Evolutionary conservation across 2,113 vertebrate genomes (phyloP).

Genomic region (Romanogobio albipinnatus): DNA sequence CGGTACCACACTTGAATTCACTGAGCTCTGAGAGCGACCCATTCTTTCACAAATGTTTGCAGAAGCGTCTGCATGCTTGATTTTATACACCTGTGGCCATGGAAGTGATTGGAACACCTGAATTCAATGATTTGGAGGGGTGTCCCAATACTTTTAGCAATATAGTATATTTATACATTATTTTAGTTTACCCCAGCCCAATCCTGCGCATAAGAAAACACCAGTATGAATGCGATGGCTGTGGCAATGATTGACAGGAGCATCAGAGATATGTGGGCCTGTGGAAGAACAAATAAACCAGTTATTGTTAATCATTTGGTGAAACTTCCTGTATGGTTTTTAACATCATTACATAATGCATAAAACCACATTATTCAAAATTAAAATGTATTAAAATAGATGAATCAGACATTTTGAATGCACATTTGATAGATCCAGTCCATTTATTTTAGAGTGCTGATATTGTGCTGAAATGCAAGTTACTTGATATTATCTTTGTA

Average conservation of each 20-base stretch:
- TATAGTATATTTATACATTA: too few species aligned
- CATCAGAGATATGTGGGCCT: constrained; percentile 78
- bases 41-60: too few species aligned
- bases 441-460: not conserved
- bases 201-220: constrained; percentile 61
- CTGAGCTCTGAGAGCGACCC: too few species aligned
- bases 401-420: not conserved
- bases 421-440: not conserved
- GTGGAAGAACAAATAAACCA: constrained; percentile 9
- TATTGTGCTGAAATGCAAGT: not conserved
- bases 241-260: constrained; percentile 67
- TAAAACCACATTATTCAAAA: not conserved
- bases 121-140: too few species aligned
- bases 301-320: not conserved
- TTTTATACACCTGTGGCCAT: too few species aligned
- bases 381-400: not conserved
- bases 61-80: too few species aligned
- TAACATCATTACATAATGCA: not conserved
- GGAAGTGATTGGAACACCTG: too few species aligned
- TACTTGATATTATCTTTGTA: not conserved
- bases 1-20: too few species aligned
- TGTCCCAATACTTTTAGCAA: too few species aligned
- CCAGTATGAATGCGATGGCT: constrained; percentile 74
- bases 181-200: constrained; percentile 73
- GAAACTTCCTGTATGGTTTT: not conserved